phyloP scores from a whole-genome alignment of 2,888 invertebrate species.

The Autographa pulchrina region DNA sequence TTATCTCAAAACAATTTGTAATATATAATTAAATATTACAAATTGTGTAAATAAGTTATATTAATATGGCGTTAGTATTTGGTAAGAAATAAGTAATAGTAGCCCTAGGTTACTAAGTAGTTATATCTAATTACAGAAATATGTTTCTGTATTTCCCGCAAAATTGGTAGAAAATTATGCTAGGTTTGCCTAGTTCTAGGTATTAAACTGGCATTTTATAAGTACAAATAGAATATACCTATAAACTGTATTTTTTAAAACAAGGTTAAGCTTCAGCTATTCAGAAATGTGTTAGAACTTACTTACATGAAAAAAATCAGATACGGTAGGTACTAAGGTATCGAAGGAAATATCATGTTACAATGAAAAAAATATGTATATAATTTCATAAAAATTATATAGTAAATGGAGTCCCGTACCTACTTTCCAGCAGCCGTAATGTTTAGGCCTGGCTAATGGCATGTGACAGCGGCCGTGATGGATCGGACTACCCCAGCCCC shows the following conservation, averaged over 20 bases:
- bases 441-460: constrained; percentile 84
- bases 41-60: constrained; percentile 22
- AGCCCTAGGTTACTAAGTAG: background rate
- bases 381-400: no score
- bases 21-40: background rate
- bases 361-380: no score
- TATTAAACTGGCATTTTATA: background rate
- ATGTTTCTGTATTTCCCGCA: background rate
- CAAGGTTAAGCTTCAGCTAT: no score
- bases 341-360: no score
- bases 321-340: no score
- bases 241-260: no score
- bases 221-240: no score
- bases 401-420: constrained; percentile 7
- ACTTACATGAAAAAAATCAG: no score
- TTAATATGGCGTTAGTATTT: constrained; percentile 6
- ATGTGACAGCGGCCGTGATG: constrained; percentile 86
- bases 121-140: background rate
- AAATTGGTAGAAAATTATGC: background rate
- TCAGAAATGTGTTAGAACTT: no score
- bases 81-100: constrained; percentile 17
- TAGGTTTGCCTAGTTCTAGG: background rate
- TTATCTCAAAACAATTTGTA: background rate
- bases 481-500: constrained; percentile 74
- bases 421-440: constrained; percentile 63